Evolutionary conservation across 2,888 invertebrate genomes (phyloP).

Genomic region (Caenorhabditis sinica): DNA sequence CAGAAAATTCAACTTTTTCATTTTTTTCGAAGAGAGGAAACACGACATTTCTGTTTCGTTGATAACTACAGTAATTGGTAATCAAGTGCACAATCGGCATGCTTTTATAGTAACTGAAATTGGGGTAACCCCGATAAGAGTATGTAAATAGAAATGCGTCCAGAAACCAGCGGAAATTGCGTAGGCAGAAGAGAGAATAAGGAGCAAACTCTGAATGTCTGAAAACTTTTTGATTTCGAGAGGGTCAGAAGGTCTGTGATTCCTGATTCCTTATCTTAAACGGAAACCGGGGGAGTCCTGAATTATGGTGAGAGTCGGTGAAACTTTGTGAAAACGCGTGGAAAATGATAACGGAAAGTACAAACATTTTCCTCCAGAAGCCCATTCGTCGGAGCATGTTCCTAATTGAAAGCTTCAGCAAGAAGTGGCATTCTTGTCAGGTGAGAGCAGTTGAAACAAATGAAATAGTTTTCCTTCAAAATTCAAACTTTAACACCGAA

Average conservation of each 20-base stretch:
- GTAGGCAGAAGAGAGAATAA: conserved; percentile 1
- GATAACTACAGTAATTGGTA: conserved; percentile 14
- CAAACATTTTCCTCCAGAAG: neutral
- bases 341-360: neutral
- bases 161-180: conserved; percentile 35
- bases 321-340: too few relatives aligned
- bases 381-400: too few relatives aligned
- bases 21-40: conserved; percentile 62
- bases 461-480: too few relatives aligned
- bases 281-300: too few relatives aligned
- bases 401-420: too few relatives aligned
- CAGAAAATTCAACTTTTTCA: conserved; percentile 71
- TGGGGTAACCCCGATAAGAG: conserved; percentile 18
- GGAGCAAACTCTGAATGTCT: conserved; percentile 29
- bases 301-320: too few relatives aligned
- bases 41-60: neutral
- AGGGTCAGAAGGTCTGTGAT: too few relatives aligned
- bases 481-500: too few relatives aligned
- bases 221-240: conserved; percentile 10
- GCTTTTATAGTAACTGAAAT: too few relatives aligned
- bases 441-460: too few relatives aligned
- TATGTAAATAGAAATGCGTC: conserved; percentile 18
- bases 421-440: too few relatives aligned
- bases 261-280: too few relatives aligned
- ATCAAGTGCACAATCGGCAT: conserved; percentile 9